Evolutionary conservation across 2,113 vertebrate species (phyloP), one percentile per base, ranked within the genome.

Genomic region (Protobothrops flavoviridis): DNA sequence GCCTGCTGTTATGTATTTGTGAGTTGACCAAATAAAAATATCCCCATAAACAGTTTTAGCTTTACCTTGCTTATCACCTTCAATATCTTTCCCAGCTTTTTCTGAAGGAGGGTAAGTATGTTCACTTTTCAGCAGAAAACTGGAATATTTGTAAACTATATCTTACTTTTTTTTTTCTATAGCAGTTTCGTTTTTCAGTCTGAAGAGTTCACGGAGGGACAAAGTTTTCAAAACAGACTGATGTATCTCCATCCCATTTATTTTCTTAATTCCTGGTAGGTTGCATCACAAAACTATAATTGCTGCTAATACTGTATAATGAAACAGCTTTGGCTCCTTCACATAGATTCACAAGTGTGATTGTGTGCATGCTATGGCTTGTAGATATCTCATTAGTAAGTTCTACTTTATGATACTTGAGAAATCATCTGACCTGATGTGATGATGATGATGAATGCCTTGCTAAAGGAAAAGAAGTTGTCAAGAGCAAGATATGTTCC

Each of bases 401-500:
- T 94, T 88, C 87, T 87, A 0, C 2, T 8, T 11, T 92, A 23
- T 21, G 91, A 94, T 64, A 91, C 23, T 0, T 0, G 0, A 94
- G 92, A 92, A 92, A 89, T 4, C 8, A 43, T n/a, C 12, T 0
- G 50, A 95, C 95, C 91, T 3, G 3, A 33, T 0, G 81, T 61
- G 29, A 74, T 5, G 81, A 93, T 56, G 92, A 39, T 61, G 29
- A 74, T 5, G 81, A 93, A 93, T 93, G 94, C n/a, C 93, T 96
- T 69, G 92, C 5, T 92, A 90, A 90, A 95, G 91, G 87, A 57
- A 94, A 92, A 93, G n/a, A 93, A 81, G 86, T 88, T 43, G 87
- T 85, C 96, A 94, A 94, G 95, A 93, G 88, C 48, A 90, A 24
- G 93, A 89, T 57, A 88, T 89, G 56, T 69, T 55, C 93, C 20